These are phyloP conservation scores for Halocynthia aurantium DNA, from an alignment of 23 tunicate species.

Conservation along the genomic window DNA sequence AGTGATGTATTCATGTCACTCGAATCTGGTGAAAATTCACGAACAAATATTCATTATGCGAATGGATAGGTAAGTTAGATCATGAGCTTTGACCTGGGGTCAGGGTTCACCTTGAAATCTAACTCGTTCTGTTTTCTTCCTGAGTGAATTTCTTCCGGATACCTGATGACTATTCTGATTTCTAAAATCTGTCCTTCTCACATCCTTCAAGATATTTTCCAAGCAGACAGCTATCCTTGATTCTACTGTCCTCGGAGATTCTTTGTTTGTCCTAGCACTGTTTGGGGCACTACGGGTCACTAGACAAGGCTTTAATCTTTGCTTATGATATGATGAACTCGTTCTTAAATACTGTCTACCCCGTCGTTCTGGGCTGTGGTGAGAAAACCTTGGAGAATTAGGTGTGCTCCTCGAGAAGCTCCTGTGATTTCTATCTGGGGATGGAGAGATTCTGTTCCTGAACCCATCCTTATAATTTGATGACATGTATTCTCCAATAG, in stretches of 20 bases:
- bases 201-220: neutral
- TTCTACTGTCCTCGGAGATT: neutral
- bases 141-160: neutral
- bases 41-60: neutral
- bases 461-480: too few relatives aligned
- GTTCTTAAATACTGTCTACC: too few relatives aligned
- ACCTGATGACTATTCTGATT: neutral
- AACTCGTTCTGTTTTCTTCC: constrained; percentile 10
- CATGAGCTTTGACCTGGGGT: neutral
- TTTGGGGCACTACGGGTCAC: constrained; percentile 9
- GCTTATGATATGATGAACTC: neutral
- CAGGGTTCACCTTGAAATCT: constrained; percentile 16
- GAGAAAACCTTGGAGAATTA: too few relatives aligned
- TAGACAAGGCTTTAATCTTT: constrained; percentile 7
- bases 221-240: neutral
- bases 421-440: too few relatives aligned
- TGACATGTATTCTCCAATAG: too few relatives aligned
- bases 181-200: neutral
- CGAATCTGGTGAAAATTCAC: neutral
- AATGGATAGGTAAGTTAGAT: neutral
- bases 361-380: too few relatives aligned
- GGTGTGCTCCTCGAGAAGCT: too few relatives aligned
- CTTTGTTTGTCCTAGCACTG: neutral
- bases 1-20: constrained; percentile 26
- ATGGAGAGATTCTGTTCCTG: too few relatives aligned